A percentile compares a stretch with the other conserved stretches of the same genome.
phyloP scores from a whole-genome alignment of 23 tunicate genomes.

The Aplidium turbinatum region DNA sequence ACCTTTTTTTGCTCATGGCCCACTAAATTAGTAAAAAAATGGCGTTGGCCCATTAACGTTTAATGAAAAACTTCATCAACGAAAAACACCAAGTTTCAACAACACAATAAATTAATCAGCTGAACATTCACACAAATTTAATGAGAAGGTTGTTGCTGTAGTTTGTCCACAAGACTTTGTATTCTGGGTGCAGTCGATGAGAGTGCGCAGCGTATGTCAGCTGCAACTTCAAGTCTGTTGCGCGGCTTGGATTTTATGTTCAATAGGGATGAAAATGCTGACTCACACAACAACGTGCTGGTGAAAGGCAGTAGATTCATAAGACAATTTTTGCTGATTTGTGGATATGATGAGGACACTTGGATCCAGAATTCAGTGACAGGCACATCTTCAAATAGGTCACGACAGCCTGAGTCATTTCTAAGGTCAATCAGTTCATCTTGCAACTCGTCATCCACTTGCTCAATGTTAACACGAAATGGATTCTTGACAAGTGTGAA shows the following conservation, averaged over 20 bases:
- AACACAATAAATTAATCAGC: too few species aligned
- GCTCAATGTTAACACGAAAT: constrained; percentile 58
- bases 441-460: constrained; percentile 62
- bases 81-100: too few species aligned
- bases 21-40: too few species aligned
- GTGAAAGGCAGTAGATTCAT: constrained; percentile 54
- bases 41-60: too few species aligned
- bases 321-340: constrained; percentile 44
- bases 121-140: too few species aligned
- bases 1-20: too few species aligned
- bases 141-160: too few species aligned
- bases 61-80: too few species aligned
- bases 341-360: constrained; percentile 44
- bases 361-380: constrained; percentile 56
- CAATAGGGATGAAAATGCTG: constrained; percentile 35
- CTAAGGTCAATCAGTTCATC: constrained; percentile 58
- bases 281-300: constrained; percentile 43
- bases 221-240: constrained; percentile 47
- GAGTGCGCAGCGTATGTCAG: constrained; percentile 52
- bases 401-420: constrained; percentile 63
- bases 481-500: constrained; percentile 52
- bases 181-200: constrained; percentile 44
- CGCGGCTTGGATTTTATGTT: constrained; percentile 40
- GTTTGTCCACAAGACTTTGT: constrained; percentile 51
- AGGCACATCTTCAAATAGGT: constrained; percentile 62